Evolutionary conservation across 2,888 invertebrate genomes (phyloP).

Genomic region (Ophioninae sp.): DNA sequence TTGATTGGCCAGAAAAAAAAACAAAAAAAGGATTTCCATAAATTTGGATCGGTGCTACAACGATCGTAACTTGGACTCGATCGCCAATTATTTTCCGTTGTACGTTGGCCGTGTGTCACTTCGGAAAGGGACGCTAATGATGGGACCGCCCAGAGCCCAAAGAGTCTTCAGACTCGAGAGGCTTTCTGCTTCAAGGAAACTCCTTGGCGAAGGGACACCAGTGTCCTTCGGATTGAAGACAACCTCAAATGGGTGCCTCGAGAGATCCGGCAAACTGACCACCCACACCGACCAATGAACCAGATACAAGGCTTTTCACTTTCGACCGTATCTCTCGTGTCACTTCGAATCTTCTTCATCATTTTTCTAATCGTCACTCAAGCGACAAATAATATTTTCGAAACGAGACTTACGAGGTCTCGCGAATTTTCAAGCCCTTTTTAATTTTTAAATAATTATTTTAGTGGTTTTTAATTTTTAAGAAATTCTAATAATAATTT

Average conservation of each 20-base stretch:
- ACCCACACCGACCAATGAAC: slow-evolving; percentile 49
- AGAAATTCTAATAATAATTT: no score
- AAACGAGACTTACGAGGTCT: background rate
- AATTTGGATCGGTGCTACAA: no score
- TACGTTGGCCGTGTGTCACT: slow-evolving; percentile 3
- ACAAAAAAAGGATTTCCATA: background rate
- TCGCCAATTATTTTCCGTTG: background rate
- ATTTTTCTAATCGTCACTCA: slow-evolving; percentile 18
- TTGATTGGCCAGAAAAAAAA: background rate
- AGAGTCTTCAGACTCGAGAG: slow-evolving; percentile 44
- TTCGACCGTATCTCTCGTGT: slow-evolving; percentile 8
- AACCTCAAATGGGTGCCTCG: slow-evolving; percentile 33
- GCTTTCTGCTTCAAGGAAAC: slow-evolving; percentile 14
- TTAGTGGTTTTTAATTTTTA: background rate
- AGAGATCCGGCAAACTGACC: slow-evolving; percentile 50
- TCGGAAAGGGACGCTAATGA: slow-evolving; percentile 7
- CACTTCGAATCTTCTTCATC: slow-evolving; percentile 21
- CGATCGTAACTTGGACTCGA: background rate
- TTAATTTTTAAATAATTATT: background rate
- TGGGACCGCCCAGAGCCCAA: slow-evolving; percentile 17
- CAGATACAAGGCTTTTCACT: slow-evolving; percentile 44
- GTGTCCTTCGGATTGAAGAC: slow-evolving; percentile 26
- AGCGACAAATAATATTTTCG: background rate
- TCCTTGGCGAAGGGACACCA: slow-evolving; percentile 31
- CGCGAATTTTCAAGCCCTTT: background rate